These are phyloP conservation scores for Myrmophylax atrothorax DNA, from an alignment of 2,113 vertebrate species.

Conservation along the genomic window DNA sequence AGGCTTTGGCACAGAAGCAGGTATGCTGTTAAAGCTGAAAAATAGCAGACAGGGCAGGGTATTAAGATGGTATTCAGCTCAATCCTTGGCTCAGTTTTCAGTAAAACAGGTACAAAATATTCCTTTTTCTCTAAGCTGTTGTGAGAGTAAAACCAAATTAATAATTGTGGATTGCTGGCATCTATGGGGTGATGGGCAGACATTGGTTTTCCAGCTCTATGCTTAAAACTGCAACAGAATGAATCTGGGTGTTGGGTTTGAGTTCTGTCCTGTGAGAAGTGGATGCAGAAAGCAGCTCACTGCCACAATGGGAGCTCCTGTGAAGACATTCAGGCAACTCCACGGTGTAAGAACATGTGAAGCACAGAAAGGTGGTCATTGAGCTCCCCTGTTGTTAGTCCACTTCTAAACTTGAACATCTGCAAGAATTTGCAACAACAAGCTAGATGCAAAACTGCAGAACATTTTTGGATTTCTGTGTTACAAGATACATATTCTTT, in stretches of 20 bases:
- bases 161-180: background rate
- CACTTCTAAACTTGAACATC: background rate
- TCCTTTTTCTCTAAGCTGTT: constrained; percentile 4
- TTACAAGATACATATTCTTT: background rate
- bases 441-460: background rate
- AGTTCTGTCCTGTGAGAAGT: background rate
- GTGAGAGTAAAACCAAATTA: constrained; percentile 16
- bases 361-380: background rate
- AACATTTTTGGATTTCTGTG: background rate
- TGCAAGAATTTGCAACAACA: background rate
- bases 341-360: rapidly evolving
- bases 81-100: constrained; percentile 33
- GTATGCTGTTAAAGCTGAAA: background rate
- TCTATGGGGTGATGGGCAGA: background rate
- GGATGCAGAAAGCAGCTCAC: background rate
- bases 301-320: background rate
- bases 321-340: background rate
- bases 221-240: background rate
- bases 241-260: background rate
- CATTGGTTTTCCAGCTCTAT: background rate
- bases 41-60: constrained; percentile 3
- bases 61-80: constrained; percentile 23
- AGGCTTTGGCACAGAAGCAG: background rate
- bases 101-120: constrained; percentile 50
- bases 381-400: background rate